Evolutionary conservation across 2,797 vertebrate genomes (phyloP).

Genomic region (Amazonetta brasiliensis): DNA sequence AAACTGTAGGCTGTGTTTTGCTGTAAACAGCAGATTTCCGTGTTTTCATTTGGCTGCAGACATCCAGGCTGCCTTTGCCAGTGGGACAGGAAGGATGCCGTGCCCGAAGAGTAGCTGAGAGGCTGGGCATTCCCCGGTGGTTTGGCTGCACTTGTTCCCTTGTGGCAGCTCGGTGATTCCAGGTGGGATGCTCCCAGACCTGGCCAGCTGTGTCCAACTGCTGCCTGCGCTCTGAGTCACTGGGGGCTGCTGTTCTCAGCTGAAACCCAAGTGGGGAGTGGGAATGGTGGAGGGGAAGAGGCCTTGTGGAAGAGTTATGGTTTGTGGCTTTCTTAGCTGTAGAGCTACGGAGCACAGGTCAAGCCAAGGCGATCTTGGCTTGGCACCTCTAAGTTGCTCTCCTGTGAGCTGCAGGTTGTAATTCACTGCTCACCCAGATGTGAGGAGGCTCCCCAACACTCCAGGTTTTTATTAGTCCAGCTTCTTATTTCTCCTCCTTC

Average conservation of each 20-base stretch:
- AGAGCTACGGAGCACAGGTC: neutral
- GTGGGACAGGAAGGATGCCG: neutral
- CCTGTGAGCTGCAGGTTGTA: neutral
- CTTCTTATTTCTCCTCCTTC: neutral
- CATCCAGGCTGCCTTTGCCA: conserved; percentile 32
- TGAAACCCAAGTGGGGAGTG: neutral
- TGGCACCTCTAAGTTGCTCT: neutral
- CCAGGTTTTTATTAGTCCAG: neutral
- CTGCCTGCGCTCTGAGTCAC: neutral
- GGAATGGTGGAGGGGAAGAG: neutral
- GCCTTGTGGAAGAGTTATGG: neutral
- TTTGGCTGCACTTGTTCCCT: neutral
- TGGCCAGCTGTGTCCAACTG: neutral
- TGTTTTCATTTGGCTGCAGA: conserved; percentile 33
- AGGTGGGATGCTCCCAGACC: neutral
- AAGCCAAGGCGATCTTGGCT: neutral
- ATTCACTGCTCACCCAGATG: neutral
- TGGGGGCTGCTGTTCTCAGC: neutral
- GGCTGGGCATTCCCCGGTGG: neutral
- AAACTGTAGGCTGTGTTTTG: conserved; percentile 28
- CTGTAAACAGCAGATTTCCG: conserved; percentile 63
- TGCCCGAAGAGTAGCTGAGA: neutral
- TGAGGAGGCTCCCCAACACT: neutral
- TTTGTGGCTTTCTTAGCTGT: neutral
- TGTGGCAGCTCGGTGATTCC: neutral